These are phyloP conservation scores for Metallyticus violacea DNA, from an alignment of 2,888 invertebrate genomes.

Conservation along the genomic window DNA sequence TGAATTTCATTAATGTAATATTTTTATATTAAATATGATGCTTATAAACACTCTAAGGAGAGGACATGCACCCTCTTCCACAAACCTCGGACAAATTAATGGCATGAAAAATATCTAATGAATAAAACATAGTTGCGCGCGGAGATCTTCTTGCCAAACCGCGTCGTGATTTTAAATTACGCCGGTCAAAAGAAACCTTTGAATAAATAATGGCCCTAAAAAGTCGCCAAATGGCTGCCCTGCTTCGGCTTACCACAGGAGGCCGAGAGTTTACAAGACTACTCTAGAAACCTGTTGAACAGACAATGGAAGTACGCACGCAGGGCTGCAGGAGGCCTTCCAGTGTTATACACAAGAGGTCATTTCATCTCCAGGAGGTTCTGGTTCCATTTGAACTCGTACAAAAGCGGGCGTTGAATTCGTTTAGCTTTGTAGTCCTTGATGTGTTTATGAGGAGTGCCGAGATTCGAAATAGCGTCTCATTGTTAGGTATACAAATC, in stretches of 20 bases:
- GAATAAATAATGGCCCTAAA: neutral
- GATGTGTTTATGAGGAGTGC: neutral
- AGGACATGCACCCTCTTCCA: neutral
- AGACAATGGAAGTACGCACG: neutral
- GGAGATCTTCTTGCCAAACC: neutral
- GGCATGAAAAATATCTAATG: neutral
- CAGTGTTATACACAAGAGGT: neutral
- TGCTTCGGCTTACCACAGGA: neutral
- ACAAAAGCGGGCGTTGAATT: neutral
- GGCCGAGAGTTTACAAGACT: neutral
- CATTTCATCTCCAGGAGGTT: neutral
- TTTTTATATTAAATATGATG: no score
- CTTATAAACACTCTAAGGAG: neutral
- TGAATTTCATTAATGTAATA: no score
- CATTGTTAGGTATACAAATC: neutral
- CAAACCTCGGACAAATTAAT: neutral
- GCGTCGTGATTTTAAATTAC: neutral
- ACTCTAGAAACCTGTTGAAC: neutral
- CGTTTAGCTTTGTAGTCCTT: neutral
- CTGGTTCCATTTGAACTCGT: neutral
- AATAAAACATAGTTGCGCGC: neutral
- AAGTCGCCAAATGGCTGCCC: neutral
- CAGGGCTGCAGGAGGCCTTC: neutral
- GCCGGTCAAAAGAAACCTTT: neutral
- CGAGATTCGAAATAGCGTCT: neutral